Base-by-base conservation (phyloP, 2,797 vertebrate genomes). In the Neopelma chrysocephalum region DNA sequence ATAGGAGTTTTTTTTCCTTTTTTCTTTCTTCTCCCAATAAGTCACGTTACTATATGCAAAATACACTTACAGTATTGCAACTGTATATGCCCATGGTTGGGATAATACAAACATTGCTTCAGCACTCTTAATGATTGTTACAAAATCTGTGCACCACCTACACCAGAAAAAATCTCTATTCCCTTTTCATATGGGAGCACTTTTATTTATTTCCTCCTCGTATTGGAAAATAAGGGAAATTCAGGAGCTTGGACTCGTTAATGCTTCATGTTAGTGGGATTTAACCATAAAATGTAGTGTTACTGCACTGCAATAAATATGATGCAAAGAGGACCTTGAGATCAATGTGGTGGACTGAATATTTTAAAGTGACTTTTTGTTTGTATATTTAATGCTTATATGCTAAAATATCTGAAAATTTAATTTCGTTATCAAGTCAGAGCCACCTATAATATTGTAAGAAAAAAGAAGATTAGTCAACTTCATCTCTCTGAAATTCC, bases 51-150 rank as follows among this genome's bases (percentile, higher is more conserved):
- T 1, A 2, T 61, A 3, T 15, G 29, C 42, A 40, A 31, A 77
- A 32, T 4, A 38, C 18, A 18, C 21, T 38, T 87, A 57, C 9
- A 64, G 13, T 48, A 13, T 84, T 68, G 34, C 54, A 87, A 2
- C 36, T 54, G 0, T 13, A 8, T 12, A 9, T 68, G 36, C 9
- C 47, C 0, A 0, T 47, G 43, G 10, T 3, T 89, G 48, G 60
- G 50, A 89, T 34, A 57, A 56, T 16, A 26, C 12, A 43, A 25
- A 18, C 7, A 15, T 32, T 79, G 42, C 34, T 65, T 65, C 58
- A 53, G 0, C 5, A 3, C 29, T 60, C 19, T 18, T 45, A 47
- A 21, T 36, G 34, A 25, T 54, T 26, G 16, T 32, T 61, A 36
- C 7, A 65, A 40, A 65, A 54, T 45, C 16, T 43, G 9, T 82